These are phyloP conservation scores for Emys orbicularis DNA, from an alignment of 2,797 vertebrate species.

Conservation along the genomic window DNA sequence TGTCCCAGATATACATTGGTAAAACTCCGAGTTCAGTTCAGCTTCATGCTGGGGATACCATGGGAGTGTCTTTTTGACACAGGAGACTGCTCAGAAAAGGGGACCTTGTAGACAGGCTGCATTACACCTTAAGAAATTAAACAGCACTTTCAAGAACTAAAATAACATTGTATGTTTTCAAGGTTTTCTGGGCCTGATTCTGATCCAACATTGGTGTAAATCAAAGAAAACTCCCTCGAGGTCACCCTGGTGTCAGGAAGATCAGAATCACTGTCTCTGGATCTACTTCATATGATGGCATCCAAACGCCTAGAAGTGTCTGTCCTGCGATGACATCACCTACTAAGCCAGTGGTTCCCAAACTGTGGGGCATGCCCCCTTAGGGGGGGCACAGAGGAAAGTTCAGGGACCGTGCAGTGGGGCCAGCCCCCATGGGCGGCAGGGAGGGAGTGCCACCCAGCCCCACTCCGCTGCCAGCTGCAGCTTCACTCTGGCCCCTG, in stretches of 20 bases:
- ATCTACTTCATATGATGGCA: background rate
- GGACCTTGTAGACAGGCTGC: background rate
- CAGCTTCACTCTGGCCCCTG: too few relatives aligned
- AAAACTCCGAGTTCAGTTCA: background rate
- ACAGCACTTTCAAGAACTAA: background rate
- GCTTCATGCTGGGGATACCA: background rate
- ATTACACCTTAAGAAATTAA: background rate
- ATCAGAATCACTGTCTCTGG: background rate
- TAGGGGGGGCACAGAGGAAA: too few relatives aligned
- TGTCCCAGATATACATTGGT: background rate
- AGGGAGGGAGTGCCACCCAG: too few relatives aligned
- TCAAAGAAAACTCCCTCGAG: background rate
- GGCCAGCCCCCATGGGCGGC: too few relatives aligned
- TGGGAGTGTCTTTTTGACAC: background rate
- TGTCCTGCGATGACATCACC: background rate
- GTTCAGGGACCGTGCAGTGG: too few relatives aligned
- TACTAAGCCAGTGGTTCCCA: background rate
- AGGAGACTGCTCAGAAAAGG: background rate
- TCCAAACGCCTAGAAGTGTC: background rate
- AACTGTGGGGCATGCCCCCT: too few relatives aligned
- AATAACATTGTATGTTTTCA: background rate
- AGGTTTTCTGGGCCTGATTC: background rate
- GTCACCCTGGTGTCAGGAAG: background rate
- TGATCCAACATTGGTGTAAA: constrained; percentile 11
- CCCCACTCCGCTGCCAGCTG: too few relatives aligned